Conservation (phyloP, 2,113 vertebrate species). For the Heterochromis multidens region DNA sequence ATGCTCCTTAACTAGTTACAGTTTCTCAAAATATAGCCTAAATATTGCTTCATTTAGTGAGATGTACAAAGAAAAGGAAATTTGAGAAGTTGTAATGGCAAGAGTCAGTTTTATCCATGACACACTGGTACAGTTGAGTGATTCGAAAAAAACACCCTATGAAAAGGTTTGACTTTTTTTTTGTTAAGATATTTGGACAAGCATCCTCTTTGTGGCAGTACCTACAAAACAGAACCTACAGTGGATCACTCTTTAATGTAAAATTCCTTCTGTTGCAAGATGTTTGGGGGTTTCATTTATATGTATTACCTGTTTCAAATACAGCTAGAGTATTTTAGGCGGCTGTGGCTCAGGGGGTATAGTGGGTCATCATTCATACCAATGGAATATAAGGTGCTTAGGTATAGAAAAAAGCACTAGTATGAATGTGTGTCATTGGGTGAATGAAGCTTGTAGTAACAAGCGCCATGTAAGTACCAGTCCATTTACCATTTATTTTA, state of each 20-base stretch:
- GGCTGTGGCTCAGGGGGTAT: not conserved
- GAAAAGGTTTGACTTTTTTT: not conserved
- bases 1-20: not conserved
- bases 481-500: not conserved
- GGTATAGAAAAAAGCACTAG: not conserved
- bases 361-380: not conserved
- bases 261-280: not conserved
- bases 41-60: not conserved
- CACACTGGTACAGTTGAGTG: not conserved
- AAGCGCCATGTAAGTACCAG: not conserved
- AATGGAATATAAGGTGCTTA: not conserved
- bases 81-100: not conserved
- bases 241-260: not conserved
- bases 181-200: not conserved
- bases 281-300: not conserved
- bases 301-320: not conserved
- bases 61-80: not conserved
- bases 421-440: not conserved
- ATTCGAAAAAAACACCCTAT: not conserved
- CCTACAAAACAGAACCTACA: too few species aligned
- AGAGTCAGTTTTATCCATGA: not conserved
- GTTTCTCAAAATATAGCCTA: not conserved
- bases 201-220: not conserved
- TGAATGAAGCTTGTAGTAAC: not conserved
- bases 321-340: too few species aligned